A percentile compares a stretch with the other conserved stretches of the same genome.
Conservation (phyloP, 2,888 invertebrate genomes). For the Polylopha cassiicola region DNA sequence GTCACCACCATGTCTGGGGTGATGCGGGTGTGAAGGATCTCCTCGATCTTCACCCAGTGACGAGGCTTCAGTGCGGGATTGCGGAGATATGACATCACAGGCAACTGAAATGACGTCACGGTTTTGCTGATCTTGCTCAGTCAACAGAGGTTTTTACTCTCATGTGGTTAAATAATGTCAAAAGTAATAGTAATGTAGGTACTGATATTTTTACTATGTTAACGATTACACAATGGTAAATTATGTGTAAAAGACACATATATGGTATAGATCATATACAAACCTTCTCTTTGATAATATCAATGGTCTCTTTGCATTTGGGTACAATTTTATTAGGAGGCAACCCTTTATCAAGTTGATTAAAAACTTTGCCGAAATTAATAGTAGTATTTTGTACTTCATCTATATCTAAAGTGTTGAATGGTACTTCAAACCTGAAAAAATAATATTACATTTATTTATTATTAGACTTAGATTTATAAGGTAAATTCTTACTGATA, state of each 20-base stretch:
- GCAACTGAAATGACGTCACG: conserved; percentile 69
- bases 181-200: no score
- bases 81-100: conserved; percentile 86
- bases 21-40: conserved; percentile 83
- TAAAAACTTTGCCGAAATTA: conserved; percentile 83
- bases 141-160: no score
- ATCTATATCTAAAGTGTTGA: conserved; percentile 82
- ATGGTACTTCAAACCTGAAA: conserved; percentile 70
- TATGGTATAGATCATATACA: no score
- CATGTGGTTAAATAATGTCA: no score
- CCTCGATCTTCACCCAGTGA: conserved; percentile 91
- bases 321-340: conserved; percentile 89
- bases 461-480: no score
- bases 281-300: conserved; percentile 88
- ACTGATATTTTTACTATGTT: no score
- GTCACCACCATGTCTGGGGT: conserved; percentile 82
- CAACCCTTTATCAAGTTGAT: conserved; percentile 89
- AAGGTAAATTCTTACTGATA: no score
- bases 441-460: neutral
- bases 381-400: conserved; percentile 82
- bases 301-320: conserved; percentile 85
- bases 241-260: no score
- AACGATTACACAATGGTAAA: no score
- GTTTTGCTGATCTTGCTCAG: conserved; percentile 2
- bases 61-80: conserved; percentile 87